phyloP scores from a whole-genome alignment of 2,113 vertebrate genomes.

The Anoplopoma fimbria region DNA sequence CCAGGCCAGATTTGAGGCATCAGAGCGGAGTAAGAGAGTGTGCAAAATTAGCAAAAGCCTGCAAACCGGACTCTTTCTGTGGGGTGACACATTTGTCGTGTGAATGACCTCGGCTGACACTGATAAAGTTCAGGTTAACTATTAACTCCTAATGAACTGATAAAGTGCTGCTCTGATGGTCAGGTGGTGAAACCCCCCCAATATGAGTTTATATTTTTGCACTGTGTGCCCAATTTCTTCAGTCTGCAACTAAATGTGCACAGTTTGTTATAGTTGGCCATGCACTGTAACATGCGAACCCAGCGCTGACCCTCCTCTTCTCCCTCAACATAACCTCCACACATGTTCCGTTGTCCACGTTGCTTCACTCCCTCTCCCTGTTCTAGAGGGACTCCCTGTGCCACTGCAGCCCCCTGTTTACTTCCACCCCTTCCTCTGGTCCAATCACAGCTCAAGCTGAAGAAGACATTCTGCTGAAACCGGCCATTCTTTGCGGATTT shows the following conservation, averaged over 20 bases:
- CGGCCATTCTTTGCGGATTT: slow-evolving; percentile 56
- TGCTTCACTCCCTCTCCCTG: slow-evolving; percentile 13
- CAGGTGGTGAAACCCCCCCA: background rate
- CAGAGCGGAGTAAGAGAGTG: background rate
- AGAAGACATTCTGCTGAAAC: slow-evolving; percentile 51
- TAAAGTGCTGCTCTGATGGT: slow-evolving; percentile 27
- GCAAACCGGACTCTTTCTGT: background rate
- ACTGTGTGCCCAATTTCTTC: background rate
- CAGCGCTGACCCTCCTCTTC: background rate
- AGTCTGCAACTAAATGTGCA: background rate
- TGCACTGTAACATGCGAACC: background rate
- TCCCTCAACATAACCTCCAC: background rate
- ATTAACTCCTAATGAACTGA: slow-evolving; percentile 58
- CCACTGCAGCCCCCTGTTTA: slow-evolving; percentile 31
- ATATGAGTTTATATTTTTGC: background rate
- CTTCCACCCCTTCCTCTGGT: slow-evolving; percentile 62
- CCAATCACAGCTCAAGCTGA: slow-evolving; percentile 65
- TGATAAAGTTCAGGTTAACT: slow-evolving; percentile 69
- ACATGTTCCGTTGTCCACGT: slow-evolving; percentile 11
- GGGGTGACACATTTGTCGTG: slow-evolving; percentile 8
- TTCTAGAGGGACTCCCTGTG: slow-evolving; percentile 29
- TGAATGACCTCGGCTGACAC: slow-evolving; percentile 34
- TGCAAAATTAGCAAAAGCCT: background rate
- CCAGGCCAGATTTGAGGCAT: slow-evolving; percentile 31
- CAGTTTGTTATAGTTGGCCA: background rate